Conservation (phyloP, 2,113 vertebrate genomes). For the Delphinus delphis region DNA sequence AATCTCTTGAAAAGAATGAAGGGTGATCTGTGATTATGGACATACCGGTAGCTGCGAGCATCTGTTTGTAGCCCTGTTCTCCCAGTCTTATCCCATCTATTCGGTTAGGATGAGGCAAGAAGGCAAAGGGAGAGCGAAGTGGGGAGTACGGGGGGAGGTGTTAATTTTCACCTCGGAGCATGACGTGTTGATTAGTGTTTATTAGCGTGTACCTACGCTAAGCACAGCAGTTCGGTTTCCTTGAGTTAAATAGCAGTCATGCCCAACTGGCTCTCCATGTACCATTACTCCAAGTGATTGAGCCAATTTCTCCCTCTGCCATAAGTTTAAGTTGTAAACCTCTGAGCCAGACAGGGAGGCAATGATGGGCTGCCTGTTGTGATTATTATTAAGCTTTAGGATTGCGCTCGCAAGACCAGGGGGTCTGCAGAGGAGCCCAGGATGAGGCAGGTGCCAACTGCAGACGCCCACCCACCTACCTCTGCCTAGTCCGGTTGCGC, state of each 20-base stretch:
- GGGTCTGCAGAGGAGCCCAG: neutral
- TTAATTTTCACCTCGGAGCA: slow-evolving; percentile 80
- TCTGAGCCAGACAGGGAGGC: slow-evolving; percentile 82
- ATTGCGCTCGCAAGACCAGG: neutral
- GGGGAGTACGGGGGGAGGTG: neutral
- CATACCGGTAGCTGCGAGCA: neutral
- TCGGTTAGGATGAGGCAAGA: slow-evolving; percentile 11
- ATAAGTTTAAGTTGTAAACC: slow-evolving; percentile 85
- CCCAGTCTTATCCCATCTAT: slow-evolving; percentile 59
- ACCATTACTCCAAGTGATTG: slow-evolving; percentile 86
- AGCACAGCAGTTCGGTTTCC: slow-evolving; percentile 77
- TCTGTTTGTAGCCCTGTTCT: neutral
- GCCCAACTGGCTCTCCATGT: slow-evolving; percentile 85
- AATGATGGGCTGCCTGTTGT: slow-evolving; percentile 79
- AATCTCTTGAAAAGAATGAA: neutral
- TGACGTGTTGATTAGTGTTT: slow-evolving; percentile 84
- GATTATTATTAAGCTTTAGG: slow-evolving; percentile 81
- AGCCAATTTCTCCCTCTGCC: slow-evolving; percentile 85
- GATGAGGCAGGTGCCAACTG: rapidly evolving
- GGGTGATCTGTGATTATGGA: neutral
- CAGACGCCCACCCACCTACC: neutral
- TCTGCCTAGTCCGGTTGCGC: rapidly evolving
- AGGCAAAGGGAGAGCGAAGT: neutral
- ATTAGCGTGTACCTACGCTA: slow-evolving; percentile 76
- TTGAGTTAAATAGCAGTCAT: slow-evolving; percentile 84